A percentile compares a stretch with the other conserved stretches of the same genome.
Evolutionary conservation across 1,140 invertebrate species (phyloP).

Genomic region (Drosophila paulistorum): DNA sequence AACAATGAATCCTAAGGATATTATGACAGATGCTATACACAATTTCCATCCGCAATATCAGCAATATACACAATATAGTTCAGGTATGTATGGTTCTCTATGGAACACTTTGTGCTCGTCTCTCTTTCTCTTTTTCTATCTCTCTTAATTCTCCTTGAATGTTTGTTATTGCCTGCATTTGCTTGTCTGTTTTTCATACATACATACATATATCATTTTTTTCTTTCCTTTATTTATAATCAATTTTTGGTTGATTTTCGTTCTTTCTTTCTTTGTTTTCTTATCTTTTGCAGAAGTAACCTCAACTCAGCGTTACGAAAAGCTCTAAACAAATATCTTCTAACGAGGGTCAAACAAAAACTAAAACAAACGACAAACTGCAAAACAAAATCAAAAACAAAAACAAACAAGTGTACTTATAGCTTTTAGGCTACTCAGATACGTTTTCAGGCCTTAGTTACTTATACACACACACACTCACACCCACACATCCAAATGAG

Average conservation of each 20-base stretch:
- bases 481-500: not conserved
- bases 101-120: conserved; percentile 12
- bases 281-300: conserved; percentile 92
- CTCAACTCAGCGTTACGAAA: conserved; percentile 94
- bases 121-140: conserved; percentile 36
- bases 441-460: conserved; percentile 66
- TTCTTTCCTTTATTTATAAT: conserved; percentile 47
- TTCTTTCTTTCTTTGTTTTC: conserved; percentile 71
- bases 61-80: conserved; percentile 99
- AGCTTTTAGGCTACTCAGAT: conserved; percentile 36
- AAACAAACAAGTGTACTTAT: conserved; percentile 65
- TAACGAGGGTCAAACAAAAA: conserved; percentile 50
- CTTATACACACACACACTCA: conserved; percentile 45
- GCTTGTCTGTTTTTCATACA: conserved; percentile 55
- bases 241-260: conserved; percentile 64
- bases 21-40: conserved; percentile 99
- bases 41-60: conserved; percentile 99
- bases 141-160: conserved; percentile 39
- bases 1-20: conserved; percentile 99
- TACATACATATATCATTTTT: conserved; percentile 52
- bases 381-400: conserved; percentile 52
- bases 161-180: conserved; percentile 50
- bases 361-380: conserved; percentile 27
- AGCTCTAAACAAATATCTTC: conserved; percentile 86
- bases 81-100: conserved; percentile 85